phyloP scores from a whole-genome alignment of 2,888 invertebrate genomes.

The Chaetoderma sp. region DNA sequence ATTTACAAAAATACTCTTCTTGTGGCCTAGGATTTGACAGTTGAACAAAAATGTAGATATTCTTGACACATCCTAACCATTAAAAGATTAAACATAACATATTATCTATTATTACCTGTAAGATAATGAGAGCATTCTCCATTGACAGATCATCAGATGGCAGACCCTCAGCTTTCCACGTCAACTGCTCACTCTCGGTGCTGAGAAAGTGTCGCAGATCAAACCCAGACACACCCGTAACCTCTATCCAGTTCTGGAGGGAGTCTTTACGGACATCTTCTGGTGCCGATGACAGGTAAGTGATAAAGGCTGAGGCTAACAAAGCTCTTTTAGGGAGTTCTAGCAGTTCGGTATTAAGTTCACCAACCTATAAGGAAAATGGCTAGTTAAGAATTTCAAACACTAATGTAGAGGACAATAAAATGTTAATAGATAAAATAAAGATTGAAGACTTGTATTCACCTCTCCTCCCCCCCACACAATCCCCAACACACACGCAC shows the following conservation, averaged over 20 bases:
- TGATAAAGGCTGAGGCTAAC: constrained; percentile 82
- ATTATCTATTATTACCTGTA: constrained; percentile 75
- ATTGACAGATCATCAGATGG: constrained; percentile 82
- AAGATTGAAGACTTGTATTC: no score
- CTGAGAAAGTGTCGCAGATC: constrained; percentile 75
- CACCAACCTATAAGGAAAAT: constrained; percentile 63
- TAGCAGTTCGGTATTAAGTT: constrained; percentile 75
- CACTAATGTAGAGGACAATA: background rate
- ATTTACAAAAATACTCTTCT: no score
- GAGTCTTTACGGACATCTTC: constrained; percentile 77
- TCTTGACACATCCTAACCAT: no score
- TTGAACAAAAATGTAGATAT: background rate
- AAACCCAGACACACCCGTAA: constrained; percentile 69
- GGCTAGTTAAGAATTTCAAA: background rate
- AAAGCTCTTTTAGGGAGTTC: constrained; percentile 78
- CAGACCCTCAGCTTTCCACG: constrained; percentile 88
- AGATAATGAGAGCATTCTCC: constrained; percentile 85
- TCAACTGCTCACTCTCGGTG: constrained; percentile 81
- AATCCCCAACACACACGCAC: no score
- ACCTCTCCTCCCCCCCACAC: no score
- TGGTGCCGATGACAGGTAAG: constrained; percentile 79
- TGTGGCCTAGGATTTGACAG: no score
- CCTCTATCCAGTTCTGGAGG: constrained; percentile 70
- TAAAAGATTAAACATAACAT: background rate
- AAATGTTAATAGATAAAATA: no score